Percentiles rank a stretch among this genome's conserved stretches.
These are phyloP conservation scores for Phylloscopus trochilus DNA, from an alignment of 2,113 vertebrate species.

Conservation along the genomic window DNA sequence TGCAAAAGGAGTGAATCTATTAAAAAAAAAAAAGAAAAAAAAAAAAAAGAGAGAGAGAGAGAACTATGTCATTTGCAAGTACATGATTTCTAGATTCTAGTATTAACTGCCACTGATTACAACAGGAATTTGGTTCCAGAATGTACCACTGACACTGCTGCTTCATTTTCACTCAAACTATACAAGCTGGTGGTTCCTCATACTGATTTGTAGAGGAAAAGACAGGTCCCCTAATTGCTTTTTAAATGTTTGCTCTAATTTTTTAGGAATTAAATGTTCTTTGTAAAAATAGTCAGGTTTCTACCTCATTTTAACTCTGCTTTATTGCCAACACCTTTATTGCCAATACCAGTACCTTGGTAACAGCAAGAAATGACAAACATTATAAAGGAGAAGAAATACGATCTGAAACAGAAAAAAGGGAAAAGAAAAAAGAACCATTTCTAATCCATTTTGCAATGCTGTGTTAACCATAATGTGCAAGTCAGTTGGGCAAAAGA, in stretches of 20 bases:
- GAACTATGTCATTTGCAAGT: neutral
- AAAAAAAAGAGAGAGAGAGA: too few species aligned
- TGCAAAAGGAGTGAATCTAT: conserved; percentile 93
- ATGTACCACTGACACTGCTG: neutral
- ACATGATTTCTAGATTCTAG: neutral
- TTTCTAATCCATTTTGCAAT: neutral
- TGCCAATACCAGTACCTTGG: neutral
- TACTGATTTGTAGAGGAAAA: neutral
- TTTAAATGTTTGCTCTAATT: neutral
- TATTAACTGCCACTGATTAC: neutral
- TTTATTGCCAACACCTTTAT: neutral
- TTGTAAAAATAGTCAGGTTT: neutral
- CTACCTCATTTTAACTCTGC: neutral
- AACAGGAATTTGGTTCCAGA: neutral
- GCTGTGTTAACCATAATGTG: neutral
- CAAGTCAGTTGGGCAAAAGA: neutral
- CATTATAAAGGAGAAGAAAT: neutral
- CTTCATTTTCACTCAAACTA: neutral
- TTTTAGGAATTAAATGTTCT: neutral
- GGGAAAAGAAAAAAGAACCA: neutral
- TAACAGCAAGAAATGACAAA: neutral
- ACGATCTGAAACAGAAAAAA: neutral
- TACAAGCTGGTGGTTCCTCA: neutral
- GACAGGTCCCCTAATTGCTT: neutral
- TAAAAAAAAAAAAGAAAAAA: fast-evolving